A percentile compares a stretch with the other conserved stretches of the same genome.
These are phyloP conservation scores for Zaprionus camerounensis DNA, from an alignment of 1,140 invertebrate genomes.

Conservation along the genomic window DNA sequence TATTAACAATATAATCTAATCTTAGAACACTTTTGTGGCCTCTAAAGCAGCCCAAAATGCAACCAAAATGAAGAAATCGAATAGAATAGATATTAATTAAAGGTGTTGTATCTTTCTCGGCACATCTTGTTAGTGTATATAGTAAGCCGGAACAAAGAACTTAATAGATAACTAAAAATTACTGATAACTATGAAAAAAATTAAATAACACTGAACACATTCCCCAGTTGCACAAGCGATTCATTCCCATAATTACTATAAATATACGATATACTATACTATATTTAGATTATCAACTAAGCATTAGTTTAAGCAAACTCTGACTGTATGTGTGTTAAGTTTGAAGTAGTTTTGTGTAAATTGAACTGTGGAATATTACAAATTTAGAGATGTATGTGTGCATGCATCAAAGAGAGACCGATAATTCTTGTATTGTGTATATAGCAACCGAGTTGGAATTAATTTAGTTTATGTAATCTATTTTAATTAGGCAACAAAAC, in stretches of 20 bases:
- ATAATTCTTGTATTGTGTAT: constrained; percentile 27
- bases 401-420: background rate
- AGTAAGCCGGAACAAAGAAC: constrained; percentile 26
- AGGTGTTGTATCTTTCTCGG: background rate
- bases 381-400: constrained; percentile 30
- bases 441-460: constrained; percentile 21
- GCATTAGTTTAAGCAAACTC: constrained; percentile 49
- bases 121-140: constrained; percentile 52
- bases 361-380: constrained; percentile 16
- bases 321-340: constrained; percentile 69
- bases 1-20: constrained; percentile 11
- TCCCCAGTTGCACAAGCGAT: constrained; percentile 20
- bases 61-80: constrained; percentile 51
- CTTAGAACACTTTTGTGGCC: constrained; percentile 10
- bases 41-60: constrained; percentile 1
- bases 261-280: constrained; percentile 19
- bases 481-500: constrained; percentile 37
- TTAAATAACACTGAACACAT: constrained; percentile 8
- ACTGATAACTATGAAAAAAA: constrained; percentile 10
- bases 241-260: constrained; percentile 18
- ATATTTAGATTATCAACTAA: constrained; percentile 20
- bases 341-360: constrained; percentile 59
- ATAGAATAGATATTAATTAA: constrained; percentile 13
- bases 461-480: background rate
- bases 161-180: constrained; percentile 7